Conservation (phyloP, 2,113 vertebrate genomes). For the Onychorhynchus coronatus region DNA sequence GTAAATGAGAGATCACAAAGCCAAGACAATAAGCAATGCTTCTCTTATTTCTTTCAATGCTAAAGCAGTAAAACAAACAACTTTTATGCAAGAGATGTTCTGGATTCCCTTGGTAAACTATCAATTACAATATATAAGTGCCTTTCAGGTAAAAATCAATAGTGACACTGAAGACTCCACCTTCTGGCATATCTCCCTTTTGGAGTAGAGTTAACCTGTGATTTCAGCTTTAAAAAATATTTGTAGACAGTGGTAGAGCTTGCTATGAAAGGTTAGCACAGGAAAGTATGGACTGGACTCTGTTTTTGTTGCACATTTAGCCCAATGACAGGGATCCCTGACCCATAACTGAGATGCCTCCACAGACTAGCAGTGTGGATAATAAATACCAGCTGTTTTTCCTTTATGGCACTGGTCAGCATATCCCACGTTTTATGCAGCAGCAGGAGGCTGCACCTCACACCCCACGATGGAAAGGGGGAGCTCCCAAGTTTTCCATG, state of each 20-base stretch:
- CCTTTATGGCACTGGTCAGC: background rate
- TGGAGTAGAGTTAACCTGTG: background rate
- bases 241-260: background rate
- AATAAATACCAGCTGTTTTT: background rate
- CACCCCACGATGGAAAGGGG: background rate
- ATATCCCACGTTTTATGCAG: background rate
- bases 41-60: background rate
- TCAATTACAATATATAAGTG: background rate
- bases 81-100: background rate
- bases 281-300: background rate
- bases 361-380: rapidly evolving
- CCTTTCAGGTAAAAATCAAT: background rate
- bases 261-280: background rate
- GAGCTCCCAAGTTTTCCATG: background rate
- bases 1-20: background rate
- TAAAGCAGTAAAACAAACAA: background rate
- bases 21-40: background rate
- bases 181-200: background rate
- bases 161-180: background rate
- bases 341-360: background rate
- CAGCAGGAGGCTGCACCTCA: background rate
- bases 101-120: background rate
- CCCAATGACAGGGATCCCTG: background rate
- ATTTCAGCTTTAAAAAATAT: background rate
- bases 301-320: background rate